phyloP scores from a whole-genome alignment of 2,888 invertebrate species.

The Alloplasta piceator region DNA sequence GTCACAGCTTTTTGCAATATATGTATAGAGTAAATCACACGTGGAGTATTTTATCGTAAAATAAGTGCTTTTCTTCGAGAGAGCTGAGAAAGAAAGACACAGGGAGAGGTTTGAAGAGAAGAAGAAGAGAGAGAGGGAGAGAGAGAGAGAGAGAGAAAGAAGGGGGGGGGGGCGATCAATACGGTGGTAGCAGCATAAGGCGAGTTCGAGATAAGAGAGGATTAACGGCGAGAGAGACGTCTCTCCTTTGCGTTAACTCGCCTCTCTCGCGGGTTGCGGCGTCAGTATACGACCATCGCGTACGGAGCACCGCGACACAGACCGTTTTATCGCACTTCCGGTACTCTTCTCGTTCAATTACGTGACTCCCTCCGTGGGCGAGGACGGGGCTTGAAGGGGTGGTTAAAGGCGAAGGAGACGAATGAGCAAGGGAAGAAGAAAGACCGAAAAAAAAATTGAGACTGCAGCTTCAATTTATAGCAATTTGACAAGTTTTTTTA shows the following conservation, averaged over 20 bases:
- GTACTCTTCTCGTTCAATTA: constrained; percentile 66
- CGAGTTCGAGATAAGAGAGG: constrained; percentile 65
- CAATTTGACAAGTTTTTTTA: too few species aligned
- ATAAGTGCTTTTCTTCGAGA: constrained; percentile 51
- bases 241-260: constrained; percentile 65
- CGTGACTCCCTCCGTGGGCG: constrained; percentile 59
- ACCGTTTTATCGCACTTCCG: constrained; percentile 65
- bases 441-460: too few species aligned
- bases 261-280: constrained; percentile 44
- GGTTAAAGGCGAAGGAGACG: constrained; percentile 37
- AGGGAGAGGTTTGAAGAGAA: constrained; percentile 14
- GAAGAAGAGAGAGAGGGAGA: constrained; percentile 1
- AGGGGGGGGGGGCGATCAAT: constrained; percentile 55
- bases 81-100: constrained; percentile 36
- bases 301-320: constrained; percentile 43
- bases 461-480: too few species aligned
- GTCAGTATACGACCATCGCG: constrained; percentile 27
- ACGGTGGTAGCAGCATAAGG: constrained; percentile 63
- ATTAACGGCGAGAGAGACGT: constrained; percentile 66
- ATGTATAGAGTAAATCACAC: constrained; percentile 16
- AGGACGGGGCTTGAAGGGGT: constrained; percentile 3
- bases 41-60: constrained; percentile 31
- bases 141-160: constrained; percentile 6
- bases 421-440: too few species aligned
- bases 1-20: too few species aligned